Percentiles rank a stretch among this genome's conserved stretches.
Evolutionary conservation across 1,140 invertebrate genomes (phyloP).

Genomic region (Sitodiplosis mosellana): DNA sequence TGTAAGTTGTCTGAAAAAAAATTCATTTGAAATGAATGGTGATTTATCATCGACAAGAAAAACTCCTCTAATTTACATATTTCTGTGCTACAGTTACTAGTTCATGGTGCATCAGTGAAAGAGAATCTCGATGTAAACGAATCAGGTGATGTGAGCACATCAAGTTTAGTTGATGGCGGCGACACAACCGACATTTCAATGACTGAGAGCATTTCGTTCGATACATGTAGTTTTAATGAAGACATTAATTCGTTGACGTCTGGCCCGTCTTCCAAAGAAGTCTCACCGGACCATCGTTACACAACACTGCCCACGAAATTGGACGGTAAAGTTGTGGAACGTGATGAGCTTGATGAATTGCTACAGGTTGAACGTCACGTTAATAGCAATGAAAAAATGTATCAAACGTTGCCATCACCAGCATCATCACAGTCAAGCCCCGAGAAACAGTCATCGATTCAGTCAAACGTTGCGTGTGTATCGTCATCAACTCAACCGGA

Average conservation of each 20-base stretch:
- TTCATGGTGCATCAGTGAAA: slow-evolving; percentile 13
- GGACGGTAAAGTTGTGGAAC: slow-evolving; percentile 37
- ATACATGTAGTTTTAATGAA: slow-evolving; percentile 21
- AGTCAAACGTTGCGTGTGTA: slow-evolving; percentile 4
- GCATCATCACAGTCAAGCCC: slow-evolving; percentile 34
- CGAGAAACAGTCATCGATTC: slow-evolving; percentile 9
- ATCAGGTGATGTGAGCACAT: slow-evolving; percentile 15
- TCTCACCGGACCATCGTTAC: slow-evolving; percentile 33
- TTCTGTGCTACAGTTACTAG: background rate
- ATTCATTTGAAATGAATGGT: too few relatives aligned
- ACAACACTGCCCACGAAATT: slow-evolving; percentile 43
- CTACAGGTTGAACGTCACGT: slow-evolving; percentile 44
- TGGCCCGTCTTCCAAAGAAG: slow-evolving; percentile 21
- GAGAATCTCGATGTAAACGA: slow-evolving; percentile 19
- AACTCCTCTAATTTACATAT: too few relatives aligned
- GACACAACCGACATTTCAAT: slow-evolving; percentile 22
- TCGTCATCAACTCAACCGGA: slow-evolving; percentile 7
- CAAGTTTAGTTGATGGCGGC: slow-evolving; percentile 15
- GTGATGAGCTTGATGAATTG: slow-evolving; percentile 45
- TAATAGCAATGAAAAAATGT: slow-evolving; percentile 42
- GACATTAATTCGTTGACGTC: slow-evolving; percentile 13
- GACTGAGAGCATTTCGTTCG: slow-evolving; percentile 24
- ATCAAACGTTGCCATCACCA: slow-evolving; percentile 51
- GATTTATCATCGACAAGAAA: too few relatives aligned
- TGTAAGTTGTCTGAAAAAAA: too few relatives aligned